These are phyloP conservation scores for Ranitomeya variabilis DNA, from an alignment of 2,113 vertebrate genomes.

Conservation along the genomic window DNA sequence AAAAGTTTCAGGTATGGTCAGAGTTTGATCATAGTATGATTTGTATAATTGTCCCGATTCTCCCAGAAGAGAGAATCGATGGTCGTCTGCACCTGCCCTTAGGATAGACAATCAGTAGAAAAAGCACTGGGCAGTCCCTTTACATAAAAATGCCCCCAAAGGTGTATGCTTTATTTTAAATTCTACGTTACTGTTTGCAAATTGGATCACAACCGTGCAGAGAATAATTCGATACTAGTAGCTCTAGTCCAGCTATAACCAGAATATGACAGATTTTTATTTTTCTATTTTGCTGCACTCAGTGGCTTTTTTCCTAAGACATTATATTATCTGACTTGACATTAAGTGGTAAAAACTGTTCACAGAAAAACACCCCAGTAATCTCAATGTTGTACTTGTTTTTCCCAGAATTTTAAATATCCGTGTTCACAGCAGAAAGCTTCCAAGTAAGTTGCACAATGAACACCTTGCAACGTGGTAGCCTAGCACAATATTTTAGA, in stretches of 20 bases:
- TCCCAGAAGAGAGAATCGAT: too few relatives aligned
- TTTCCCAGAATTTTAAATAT: neutral
- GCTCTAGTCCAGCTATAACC: neutral
- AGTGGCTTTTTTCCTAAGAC: neutral
- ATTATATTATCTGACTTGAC: neutral
- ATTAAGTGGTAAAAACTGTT: neutral
- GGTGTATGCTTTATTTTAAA: too few relatives aligned
- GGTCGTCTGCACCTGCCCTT: too few relatives aligned
- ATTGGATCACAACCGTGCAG: too few relatives aligned
- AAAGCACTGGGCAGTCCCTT: too few relatives aligned
- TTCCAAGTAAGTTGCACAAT: neutral
- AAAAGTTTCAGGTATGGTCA: too few relatives aligned
- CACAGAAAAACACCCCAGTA: neutral
- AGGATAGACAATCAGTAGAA: too few relatives aligned
- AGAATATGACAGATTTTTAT: neutral
- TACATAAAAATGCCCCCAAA: too few relatives aligned
- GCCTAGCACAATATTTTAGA: slow-evolving; percentile 7
- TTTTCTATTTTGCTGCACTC: neutral
- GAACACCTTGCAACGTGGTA: slow-evolving; percentile 26
- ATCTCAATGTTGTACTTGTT: neutral
- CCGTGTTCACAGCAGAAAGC: neutral
- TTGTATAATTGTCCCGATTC: too few relatives aligned
- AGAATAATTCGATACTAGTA: neutral
- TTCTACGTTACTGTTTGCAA: too few relatives aligned
- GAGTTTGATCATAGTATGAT: too few relatives aligned